Evolutionary conservation across 2,888 invertebrate species (phyloP).

Genomic region (Tetheella fluctuosa): DNA sequence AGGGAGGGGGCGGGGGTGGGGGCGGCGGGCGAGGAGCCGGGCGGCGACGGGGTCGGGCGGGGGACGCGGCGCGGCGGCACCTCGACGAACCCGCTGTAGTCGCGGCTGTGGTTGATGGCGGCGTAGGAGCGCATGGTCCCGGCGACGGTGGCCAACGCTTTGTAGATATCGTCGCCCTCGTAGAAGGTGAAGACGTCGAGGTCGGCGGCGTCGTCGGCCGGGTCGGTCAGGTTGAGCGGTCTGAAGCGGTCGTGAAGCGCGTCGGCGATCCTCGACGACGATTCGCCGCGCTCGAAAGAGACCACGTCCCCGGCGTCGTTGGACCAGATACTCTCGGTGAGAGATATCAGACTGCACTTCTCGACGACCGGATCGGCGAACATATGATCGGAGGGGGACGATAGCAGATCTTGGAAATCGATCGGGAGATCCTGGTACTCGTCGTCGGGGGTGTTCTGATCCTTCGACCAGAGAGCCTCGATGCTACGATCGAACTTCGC

Average conservation of each 20-base stretch:
- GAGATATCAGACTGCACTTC: constrained; percentile 62
- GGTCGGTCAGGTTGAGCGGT: constrained; percentile 56
- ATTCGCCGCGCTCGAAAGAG: constrained; percentile 36
- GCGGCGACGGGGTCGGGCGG: constrained; percentile 79
- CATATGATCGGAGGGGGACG: constrained; percentile 82
- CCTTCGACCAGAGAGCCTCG: constrained; percentile 87
- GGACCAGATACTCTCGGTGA: constrained; percentile 67
- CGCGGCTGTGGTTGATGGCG: constrained; percentile 85
- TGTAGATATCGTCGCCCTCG: constrained; percentile 69
- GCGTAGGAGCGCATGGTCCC: constrained; percentile 79
- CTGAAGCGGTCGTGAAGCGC: constrained; percentile 58
- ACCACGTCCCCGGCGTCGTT: constrained; percentile 46
- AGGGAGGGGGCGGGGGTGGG: constrained; percentile 23
- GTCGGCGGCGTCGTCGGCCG: constrained; percentile 43
- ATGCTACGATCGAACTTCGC: constrained; percentile 88
- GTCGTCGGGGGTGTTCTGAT: constrained; percentile 79
- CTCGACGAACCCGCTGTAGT: constrained; percentile 85
- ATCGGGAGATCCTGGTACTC: constrained; percentile 86
- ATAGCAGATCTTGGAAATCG: constrained; percentile 83
- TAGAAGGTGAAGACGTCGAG: constrained; percentile 63
- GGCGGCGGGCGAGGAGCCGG: constrained; percentile 77
- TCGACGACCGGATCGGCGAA: constrained; percentile 71
- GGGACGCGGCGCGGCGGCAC: constrained; percentile 81
- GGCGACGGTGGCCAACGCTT: constrained; percentile 67
- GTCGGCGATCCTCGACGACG: constrained; percentile 50